Conservation (phyloP, 2,113 vertebrate species). For the Agapornis roseicollis region DNA sequence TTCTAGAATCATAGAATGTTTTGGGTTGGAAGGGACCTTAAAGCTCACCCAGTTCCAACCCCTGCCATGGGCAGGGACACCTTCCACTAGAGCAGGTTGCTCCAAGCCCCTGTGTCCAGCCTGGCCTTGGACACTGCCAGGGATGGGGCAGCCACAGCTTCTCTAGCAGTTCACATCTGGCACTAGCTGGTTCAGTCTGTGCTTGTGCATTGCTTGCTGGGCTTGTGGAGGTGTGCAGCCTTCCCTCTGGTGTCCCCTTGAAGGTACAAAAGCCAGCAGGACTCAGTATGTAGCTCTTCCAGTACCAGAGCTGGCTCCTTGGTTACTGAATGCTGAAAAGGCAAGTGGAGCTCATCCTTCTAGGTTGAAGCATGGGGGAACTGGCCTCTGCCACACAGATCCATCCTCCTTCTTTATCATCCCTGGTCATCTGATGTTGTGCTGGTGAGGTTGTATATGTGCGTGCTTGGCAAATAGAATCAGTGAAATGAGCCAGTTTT, state of each 20-base stretch:
- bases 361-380: not conserved
- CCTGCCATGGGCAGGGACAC: not conserved
- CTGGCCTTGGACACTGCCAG: not conserved
- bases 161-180: not conserved
- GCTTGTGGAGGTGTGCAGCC: not conserved
- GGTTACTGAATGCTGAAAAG: not conserved
- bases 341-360: not conserved
- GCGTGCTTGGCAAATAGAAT: not conserved
- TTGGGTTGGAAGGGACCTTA: not conserved
- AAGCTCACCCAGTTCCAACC: not conserved
- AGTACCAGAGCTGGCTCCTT: not conserved
- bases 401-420: not conserved
- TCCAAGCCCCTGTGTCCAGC: not conserved
- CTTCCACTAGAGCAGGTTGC: not conserved
- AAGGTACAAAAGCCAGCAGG: not conserved
- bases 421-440: not conserved
- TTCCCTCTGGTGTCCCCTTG: not conserved
- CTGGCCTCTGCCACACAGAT: not conserved
- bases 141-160: not conserved
- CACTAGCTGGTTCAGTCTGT: not conserved
- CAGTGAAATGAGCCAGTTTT: not conserved
- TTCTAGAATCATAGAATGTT: not conserved
- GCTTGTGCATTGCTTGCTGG: not conserved
- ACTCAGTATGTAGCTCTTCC: not conserved
- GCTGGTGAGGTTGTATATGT: not conserved